Base-by-base conservation (phyloP, 2,888 invertebrate genomes). In the Ichneumon xanthorius region DNA sequence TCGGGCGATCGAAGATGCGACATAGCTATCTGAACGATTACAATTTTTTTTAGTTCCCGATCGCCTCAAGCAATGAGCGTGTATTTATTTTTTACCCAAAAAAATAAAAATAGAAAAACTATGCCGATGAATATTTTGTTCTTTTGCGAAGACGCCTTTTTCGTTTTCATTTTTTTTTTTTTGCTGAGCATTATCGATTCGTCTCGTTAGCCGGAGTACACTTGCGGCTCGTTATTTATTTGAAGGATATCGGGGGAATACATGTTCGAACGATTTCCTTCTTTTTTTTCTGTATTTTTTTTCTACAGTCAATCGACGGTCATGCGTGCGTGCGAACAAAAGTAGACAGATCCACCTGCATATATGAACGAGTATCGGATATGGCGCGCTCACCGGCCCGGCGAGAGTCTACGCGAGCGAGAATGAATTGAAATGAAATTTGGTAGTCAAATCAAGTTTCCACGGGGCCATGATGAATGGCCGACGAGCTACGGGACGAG, bases 391-490 rank as follows among this genome's bases (percentile, higher is more conserved):
- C 37, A 61, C 37, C 67, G 16, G 67, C 14, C 33, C 53, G 67
- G 33, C 50, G 33, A 63, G 63, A 63, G 53, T 63, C 30, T 63
- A 65, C 77, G 55, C 45, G 71, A 76, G 80, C 77, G 72, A 58
- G 84, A 77, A 81, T 78, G 81, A 85, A 85, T 85, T 85, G 85
- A 82, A 85, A 85, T 79, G 82, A 82, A 85, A 85, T 85, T 85
- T 85, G 85, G 85, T 85, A 85, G 85, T 85, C 85, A 85, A 85
- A 85, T 85, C 85, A 79, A 85, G 82, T 85, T 85, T 82, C 71
- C 85, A 79, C 82, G 85, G 76, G 79, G 68, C 61, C 79, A 85
- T 82, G 85, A 85, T 85, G 85, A 85, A 85, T 85, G 85, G 50
- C 71, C 82, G 75, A 82, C 85, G 53, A 77, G 67, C 68, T 73